These are phyloP conservation scores for Aspiorhynchus laticeps DNA, from an alignment of 2,113 vertebrate genomes.

Conservation along the genomic window DNA sequence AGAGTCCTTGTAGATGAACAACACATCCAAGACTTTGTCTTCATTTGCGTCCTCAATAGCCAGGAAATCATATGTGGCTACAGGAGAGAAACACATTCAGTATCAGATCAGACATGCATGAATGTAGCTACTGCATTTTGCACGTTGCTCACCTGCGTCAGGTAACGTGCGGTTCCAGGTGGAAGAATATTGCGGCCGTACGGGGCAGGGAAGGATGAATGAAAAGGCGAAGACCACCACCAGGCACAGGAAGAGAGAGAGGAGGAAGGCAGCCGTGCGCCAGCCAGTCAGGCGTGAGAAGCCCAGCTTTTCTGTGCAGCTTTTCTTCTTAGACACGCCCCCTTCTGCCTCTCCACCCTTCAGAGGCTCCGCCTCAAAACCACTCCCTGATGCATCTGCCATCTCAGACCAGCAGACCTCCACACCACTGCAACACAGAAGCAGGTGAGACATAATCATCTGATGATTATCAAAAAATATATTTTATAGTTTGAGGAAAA, in stretches of 20 bases:
- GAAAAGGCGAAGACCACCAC: slow-evolving; percentile 91
- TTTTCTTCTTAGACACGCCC: slow-evolving; percentile 66
- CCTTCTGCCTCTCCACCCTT: slow-evolving; percentile 76
- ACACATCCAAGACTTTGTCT: slow-evolving; percentile 86
- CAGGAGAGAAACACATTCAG: neutral
- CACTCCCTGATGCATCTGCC: slow-evolving; percentile 76
- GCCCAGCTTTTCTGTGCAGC: slow-evolving; percentile 59
- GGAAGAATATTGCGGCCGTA: slow-evolving; percentile 75
- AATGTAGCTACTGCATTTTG: neutral
- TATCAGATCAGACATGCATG: neutral
- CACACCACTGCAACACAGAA: neutral
- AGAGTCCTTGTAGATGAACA: slow-evolving; percentile 80
- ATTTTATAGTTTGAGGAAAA: neutral
- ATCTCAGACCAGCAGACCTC: slow-evolving; percentile 56
- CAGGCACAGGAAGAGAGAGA: slow-evolving; percentile 86
- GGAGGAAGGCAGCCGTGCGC: slow-evolving; percentile 85
- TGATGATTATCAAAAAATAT: neutral
- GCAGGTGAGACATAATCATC: neutral
- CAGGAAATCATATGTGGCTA: slow-evolving; percentile 85
- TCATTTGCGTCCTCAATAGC: slow-evolving; percentile 74
- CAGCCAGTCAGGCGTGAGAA: slow-evolving; percentile 79
- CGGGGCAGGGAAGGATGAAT: slow-evolving; percentile 91
- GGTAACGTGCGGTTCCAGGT: slow-evolving; percentile 78
- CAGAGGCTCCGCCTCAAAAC: slow-evolving; percentile 84
- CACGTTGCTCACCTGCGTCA: slow-evolving; percentile 71